phyloP scores from a whole-genome alignment of 2,797 vertebrate genomes.

The Pipistrellus nathusii region DNA sequence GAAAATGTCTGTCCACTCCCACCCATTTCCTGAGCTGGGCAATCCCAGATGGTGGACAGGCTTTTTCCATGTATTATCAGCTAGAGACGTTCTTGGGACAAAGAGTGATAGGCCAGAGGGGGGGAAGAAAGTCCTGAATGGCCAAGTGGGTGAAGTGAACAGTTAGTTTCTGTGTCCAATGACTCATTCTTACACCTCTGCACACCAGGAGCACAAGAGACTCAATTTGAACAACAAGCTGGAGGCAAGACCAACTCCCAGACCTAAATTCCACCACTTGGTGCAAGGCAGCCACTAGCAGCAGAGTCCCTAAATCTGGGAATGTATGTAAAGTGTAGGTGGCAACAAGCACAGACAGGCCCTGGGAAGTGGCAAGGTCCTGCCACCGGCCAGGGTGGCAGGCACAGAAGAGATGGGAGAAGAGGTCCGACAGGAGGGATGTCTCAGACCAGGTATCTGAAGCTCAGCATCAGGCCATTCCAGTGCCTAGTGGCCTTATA shows the following conservation, averaged over 20 bases:
- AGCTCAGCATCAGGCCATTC: background rate
- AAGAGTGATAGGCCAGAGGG: background rate
- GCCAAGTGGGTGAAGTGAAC: background rate
- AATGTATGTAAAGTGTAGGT: background rate
- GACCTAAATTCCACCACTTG: background rate
- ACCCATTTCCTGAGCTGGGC: background rate
- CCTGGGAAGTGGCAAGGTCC: conserved; percentile 1
- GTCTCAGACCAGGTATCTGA: background rate
- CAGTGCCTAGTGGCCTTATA: background rate
- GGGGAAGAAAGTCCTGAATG: background rate
- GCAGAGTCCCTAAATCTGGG: background rate
- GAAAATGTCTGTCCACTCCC: background rate
- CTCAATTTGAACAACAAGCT: background rate
- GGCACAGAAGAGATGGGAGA: background rate
- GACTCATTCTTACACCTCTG: background rate
- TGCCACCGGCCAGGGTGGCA: background rate
- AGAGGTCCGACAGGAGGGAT: background rate
- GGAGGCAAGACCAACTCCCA: background rate
- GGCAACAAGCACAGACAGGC: background rate
- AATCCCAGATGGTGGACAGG: background rate
- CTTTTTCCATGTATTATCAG: background rate
- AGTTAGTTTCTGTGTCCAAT: background rate
- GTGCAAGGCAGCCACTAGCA: background rate
- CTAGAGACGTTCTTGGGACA: background rate
- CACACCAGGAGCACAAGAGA: background rate